phyloP scores from a whole-genome alignment of 2,113 vertebrate species.

The Heterotilapia buettikoferi region DNA sequence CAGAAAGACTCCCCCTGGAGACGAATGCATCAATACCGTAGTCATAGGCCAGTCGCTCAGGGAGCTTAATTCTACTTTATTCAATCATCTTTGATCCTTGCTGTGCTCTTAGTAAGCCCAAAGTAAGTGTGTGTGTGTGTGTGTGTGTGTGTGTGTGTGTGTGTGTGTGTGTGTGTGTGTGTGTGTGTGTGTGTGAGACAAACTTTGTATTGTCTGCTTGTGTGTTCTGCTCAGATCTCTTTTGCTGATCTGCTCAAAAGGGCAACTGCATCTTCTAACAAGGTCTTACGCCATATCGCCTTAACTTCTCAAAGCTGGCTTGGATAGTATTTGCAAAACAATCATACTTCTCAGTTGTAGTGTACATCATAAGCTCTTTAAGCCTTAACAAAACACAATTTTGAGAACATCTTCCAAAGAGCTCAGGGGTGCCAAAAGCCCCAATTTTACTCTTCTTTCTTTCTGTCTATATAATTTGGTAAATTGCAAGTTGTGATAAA shows the following conservation, averaged over 20 bases:
- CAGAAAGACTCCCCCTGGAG: neutral
- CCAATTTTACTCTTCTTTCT: neutral
- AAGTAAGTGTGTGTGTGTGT: neutral
- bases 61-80: slow-evolving; percentile 33
- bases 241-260: neutral
- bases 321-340: neutral
- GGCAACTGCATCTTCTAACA: neutral
- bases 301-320: neutral
- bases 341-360: neutral
- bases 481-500: neutral
- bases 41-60: neutral
- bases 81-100: slow-evolving; percentile 14
- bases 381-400: neutral
- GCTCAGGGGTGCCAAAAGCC: neutral
- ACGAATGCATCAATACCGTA: neutral
- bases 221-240: neutral
- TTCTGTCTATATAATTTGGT: neutral
- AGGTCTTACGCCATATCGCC: neutral
- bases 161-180: neutral
- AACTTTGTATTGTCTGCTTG: neutral
- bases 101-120: neutral
- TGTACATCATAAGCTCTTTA: neutral
- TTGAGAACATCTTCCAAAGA: neutral
- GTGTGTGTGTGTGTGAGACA: neutral
- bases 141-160: neutral